These are phyloP conservation scores for Penaeus chinensis DNA, from an alignment of 1,140 invertebrate species.

Conservation along the genomic window DNA sequence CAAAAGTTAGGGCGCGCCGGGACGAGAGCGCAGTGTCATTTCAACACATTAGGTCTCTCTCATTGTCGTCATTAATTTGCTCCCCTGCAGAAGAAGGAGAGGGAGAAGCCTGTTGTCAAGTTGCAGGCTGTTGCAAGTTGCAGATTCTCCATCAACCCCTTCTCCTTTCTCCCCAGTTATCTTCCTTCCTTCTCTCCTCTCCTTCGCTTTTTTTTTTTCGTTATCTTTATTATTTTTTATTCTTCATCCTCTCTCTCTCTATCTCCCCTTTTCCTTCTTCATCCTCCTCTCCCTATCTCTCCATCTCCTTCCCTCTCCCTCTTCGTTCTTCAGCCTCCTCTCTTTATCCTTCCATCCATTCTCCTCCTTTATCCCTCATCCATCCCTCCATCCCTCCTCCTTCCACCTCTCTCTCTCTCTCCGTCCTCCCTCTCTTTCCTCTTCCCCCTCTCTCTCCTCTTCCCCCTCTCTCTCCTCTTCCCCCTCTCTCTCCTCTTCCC, in stretches of 20 bases:
- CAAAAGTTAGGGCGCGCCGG: too few species aligned
- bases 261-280: background rate
- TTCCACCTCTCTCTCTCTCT: background rate
- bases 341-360: background rate
- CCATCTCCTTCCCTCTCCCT: background rate
- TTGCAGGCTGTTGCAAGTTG: background rate
- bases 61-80: background rate
- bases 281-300: background rate
- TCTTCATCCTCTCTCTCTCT: background rate
- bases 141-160: background rate
- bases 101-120: background rate
- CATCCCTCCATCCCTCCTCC: background rate
- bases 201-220: background rate
- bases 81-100: background rate
- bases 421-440: background rate
- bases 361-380: background rate
- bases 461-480: background rate
- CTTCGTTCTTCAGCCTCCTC: background rate
- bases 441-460: background rate
- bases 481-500: background rate
- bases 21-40: too few species aligned
- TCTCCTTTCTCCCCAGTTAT: background rate
- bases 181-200: background rate
- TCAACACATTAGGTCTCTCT: background rate
- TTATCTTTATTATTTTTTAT: background rate